These are phyloP conservation scores for Glyphotaelius pellucidus DNA, from an alignment of 2,888 invertebrate genomes.

Conservation along the genomic window DNA sequence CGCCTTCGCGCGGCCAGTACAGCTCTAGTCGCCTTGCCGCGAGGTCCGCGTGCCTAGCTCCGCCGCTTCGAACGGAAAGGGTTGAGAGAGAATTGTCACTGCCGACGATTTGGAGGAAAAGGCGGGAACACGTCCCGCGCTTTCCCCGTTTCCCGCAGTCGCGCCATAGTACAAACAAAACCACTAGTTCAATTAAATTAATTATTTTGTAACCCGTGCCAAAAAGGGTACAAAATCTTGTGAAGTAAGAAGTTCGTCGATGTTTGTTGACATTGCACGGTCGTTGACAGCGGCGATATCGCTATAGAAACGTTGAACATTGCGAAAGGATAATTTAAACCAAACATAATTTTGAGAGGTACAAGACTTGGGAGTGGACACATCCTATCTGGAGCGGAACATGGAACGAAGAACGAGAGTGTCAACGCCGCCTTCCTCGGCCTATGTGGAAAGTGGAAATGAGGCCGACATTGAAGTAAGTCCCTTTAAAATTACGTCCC, in stretches of 20 bases:
- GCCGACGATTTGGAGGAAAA: constrained; percentile 54
- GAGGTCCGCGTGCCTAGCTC: constrained; percentile 74
- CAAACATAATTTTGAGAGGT: constrained; percentile 28
- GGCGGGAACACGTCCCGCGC: constrained; percentile 59
- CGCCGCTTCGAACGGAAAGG: constrained; percentile 76
- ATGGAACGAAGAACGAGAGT: constrained; percentile 16
- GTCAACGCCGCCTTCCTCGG: not conserved
- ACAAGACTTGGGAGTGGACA: constrained; percentile 24
- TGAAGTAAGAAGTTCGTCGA: not conserved
- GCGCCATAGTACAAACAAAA: constrained; percentile 20
- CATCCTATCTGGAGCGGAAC: constrained; percentile 34
- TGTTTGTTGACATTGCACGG: constrained; percentile 30
- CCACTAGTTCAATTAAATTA: not conserved
- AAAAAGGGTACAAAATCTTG: not conserved
- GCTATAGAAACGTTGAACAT: not conserved
- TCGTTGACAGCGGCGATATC: constrained; percentile 22
- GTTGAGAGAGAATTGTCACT: constrained; percentile 72
- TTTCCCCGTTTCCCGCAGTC: constrained; percentile 51
- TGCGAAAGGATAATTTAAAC: constrained; percentile 30
- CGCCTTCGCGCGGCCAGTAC: constrained; percentile 72
- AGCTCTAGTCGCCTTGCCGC: constrained; percentile 80
- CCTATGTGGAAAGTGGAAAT: constrained; percentile 26
- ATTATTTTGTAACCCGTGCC: not conserved
- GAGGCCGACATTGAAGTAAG: constrained; percentile 33
- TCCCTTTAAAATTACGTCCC: not conserved